phyloP scores from a whole-genome alignment of 2,113 vertebrate species.

The Syngnathoides biaculeatus region DNA sequence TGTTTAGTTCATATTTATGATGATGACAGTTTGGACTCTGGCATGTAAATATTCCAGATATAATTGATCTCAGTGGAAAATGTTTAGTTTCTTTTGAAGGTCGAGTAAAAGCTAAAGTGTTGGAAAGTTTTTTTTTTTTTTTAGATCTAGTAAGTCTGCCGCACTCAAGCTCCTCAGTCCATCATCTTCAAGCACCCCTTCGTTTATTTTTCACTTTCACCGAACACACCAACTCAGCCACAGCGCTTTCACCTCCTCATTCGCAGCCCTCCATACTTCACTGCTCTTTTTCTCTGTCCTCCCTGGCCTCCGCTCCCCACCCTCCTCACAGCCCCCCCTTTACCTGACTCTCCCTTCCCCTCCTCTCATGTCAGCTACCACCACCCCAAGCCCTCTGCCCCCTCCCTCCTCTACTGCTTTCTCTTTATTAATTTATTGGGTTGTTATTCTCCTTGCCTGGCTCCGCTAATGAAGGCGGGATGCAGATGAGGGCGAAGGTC shows the following conservation, averaged over 20 bases:
- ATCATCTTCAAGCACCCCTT: constrained; percentile 15
- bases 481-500: constrained; percentile 79
- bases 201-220: constrained; percentile 25
- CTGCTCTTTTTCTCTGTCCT: constrained; percentile 27
- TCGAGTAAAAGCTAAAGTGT: constrained; percentile 3
- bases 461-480: constrained; percentile 77
- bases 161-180: not conserved
- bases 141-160: not conserved
- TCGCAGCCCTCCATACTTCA: constrained; percentile 17
- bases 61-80: not conserved
- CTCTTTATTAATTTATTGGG: constrained; percentile 78
- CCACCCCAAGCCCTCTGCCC: constrained; percentile 10
- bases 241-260: not conserved
- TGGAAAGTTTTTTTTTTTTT: not conserved
- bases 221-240: constrained; percentile 7
- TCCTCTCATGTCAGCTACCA: constrained; percentile 27
- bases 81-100: not conserved
- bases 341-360: constrained; percentile 27
- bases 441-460: constrained; percentile 74
- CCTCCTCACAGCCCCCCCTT: constrained; percentile 37
- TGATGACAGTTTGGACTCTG: no score
- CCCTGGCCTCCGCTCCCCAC: constrained; percentile 38
- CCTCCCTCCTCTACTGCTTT: constrained; percentile 37
- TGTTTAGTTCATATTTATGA: no score
- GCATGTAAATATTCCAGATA: not conserved